Percentiles rank a stretch among this genome's conserved stretches.
Evolutionary conservation across 2,888 invertebrate species (phyloP).

Genomic region (Tetropium fuscum): DNA sequence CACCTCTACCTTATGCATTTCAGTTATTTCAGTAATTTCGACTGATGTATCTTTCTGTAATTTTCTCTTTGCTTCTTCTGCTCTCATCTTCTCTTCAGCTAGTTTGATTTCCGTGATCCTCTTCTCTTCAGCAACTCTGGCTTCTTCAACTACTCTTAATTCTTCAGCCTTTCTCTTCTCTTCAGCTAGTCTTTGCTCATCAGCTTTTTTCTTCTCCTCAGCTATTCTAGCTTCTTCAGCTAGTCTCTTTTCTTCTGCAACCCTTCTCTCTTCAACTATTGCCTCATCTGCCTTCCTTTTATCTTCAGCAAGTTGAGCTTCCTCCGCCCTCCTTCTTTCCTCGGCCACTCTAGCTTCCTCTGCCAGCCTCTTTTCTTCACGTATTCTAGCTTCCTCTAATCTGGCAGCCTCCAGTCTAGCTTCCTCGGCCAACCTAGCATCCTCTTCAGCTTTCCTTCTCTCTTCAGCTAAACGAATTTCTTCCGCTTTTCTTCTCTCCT

Average conservation of each 20-base stretch:
- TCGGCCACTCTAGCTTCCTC: conserved; percentile 38
- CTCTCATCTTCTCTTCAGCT: conserved; percentile 42
- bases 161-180: conserved; percentile 43
- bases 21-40: conserved; percentile 54
- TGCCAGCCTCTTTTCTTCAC: conserved; percentile 36
- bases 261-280: conserved; percentile 39
- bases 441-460: conserved; percentile 44
- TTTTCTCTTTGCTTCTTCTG: conserved; percentile 42
- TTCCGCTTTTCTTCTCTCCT: conserved; percentile 49
- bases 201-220: conserved; percentile 36
- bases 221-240: conserved; percentile 47
- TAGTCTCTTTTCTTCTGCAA: conserved; percentile 43
- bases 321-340: conserved; percentile 50
- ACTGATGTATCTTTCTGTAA: conserved; percentile 34
- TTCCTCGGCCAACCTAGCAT: conserved; percentile 43
- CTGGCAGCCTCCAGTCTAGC: conserved; percentile 37
- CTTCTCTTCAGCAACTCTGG: conserved; percentile 24
- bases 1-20: conserved; percentile 50
- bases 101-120: conserved; percentile 9
- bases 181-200: conserved; percentile 42
- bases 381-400: conserved; percentile 45
- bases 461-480: conserved; percentile 42
- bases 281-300: conserved; percentile 44
- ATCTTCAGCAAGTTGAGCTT: conserved; percentile 45
- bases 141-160: conserved; percentile 36